Conservation (phyloP, 2,113 vertebrate genomes). For the Phycodurus eques region DNA sequence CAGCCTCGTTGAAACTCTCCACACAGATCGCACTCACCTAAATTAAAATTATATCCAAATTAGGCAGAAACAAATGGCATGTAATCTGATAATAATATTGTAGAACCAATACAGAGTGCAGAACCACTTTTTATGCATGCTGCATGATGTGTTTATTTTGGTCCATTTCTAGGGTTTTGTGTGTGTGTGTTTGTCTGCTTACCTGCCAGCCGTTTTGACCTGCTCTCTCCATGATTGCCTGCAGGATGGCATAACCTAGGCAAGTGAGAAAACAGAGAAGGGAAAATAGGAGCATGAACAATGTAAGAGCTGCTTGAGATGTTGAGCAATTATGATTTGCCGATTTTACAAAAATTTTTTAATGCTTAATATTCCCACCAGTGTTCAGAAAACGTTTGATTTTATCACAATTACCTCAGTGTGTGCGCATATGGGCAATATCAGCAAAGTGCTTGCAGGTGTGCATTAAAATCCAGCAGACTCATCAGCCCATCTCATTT, state of each 20-base stretch:
- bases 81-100: neutral
- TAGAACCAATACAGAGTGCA: neutral
- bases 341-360: slow-evolving; percentile 3
- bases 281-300: slow-evolving; percentile 17
- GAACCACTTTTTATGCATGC: neutral
- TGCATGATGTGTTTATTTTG: slow-evolving; percentile 6
- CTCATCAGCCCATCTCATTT: slow-evolving; percentile 15
- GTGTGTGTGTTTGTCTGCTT: slow-evolving; percentile 66
- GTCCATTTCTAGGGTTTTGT: slow-evolving; percentile 21
- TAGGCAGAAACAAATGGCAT: neutral
- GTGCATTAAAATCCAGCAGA: neutral
- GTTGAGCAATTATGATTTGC: slow-evolving; percentile 11
- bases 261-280: slow-evolving; percentile 47
- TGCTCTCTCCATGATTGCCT: slow-evolving; percentile 99
- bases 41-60: neutral
- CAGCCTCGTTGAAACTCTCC: slow-evolving; percentile 97
- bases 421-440: neutral
- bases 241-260: slow-evolving; percentile 96
- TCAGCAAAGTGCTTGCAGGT: slow-evolving; percentile 8
- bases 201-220: slow-evolving; percentile 99
- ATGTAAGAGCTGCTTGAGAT: neutral
- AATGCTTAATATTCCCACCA: neutral
- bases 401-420: slow-evolving; percentile 4
- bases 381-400: slow-evolving; percentile 6
- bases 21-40: slow-evolving; percentile 97